These are phyloP conservation scores for Spilosoma lubricipeda DNA, from an alignment of 2,888 invertebrate genomes.

Conservation along the genomic window DNA sequence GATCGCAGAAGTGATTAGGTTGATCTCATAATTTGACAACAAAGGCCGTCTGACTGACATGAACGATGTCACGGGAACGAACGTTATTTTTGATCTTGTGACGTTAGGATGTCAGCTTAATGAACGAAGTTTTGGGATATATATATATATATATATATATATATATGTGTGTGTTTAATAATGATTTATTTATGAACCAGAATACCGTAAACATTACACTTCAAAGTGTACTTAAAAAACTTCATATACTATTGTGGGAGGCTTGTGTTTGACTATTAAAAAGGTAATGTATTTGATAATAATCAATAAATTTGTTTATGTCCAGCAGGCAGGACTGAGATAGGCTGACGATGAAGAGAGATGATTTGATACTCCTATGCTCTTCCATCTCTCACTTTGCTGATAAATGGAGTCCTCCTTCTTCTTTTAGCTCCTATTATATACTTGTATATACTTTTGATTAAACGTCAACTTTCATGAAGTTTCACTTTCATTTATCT, in stretches of 20 bases:
- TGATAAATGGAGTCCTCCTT: no score
- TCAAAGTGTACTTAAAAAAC: not conserved
- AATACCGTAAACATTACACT: not conserved
- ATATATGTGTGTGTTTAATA: not conserved
- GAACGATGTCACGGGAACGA: slow-evolving; percentile 12
- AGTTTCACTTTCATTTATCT: no score
- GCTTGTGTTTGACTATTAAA: not conserved
- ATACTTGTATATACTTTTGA: no score
- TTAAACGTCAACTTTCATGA: no score
- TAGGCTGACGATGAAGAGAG: no score
- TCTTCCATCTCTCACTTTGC: no score
- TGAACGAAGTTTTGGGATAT: not conserved
- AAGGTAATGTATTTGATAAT: no score
- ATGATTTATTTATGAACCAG: not conserved
- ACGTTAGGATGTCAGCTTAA: not conserved
- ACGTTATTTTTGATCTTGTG: slow-evolving; percentile 18
- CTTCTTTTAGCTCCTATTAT: no score
- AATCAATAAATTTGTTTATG: no score
- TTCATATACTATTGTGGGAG: not conserved
- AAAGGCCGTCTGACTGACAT: slow-evolving; percentile 21
- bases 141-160: no score
- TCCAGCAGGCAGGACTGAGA: no score
- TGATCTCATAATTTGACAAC: slow-evolving; percentile 40
- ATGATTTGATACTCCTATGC: no score
- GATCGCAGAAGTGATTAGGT: slow-evolving; percentile 22